Percentiles rank a stretch among this genome's conserved stretches.
Conservation (phyloP, 2,113 vertebrate species). For the Chaetura pelagica region DNA sequence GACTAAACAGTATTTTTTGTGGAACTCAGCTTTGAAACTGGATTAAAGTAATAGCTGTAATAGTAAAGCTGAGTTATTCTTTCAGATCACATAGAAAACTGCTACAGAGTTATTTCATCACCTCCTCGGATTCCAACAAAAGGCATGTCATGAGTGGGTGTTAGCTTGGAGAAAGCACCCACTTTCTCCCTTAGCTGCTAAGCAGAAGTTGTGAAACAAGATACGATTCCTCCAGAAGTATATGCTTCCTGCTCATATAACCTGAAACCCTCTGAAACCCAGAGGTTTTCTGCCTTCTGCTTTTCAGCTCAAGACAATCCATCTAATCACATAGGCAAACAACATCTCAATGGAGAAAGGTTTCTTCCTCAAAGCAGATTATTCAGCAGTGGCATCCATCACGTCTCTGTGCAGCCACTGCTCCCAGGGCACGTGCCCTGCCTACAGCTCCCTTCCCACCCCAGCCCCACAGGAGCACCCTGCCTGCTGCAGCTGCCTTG, state of each 20-base stretch:
- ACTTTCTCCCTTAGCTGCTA: neutral
- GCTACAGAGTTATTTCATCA: neutral
- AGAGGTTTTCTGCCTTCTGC: neutral
- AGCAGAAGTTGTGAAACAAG: neutral
- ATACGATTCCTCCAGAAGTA: neutral
- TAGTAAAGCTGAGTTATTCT: neutral
- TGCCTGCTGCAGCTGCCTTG: neutral
- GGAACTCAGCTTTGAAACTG: neutral
- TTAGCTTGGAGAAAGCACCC: neutral
- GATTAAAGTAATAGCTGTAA: neutral
- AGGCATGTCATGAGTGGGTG: neutral
- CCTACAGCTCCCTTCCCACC: neutral
- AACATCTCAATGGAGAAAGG: neutral
- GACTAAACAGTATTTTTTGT: neutral
- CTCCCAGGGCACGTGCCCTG: fast-evolving
- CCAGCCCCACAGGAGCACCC: too few relatives aligned
- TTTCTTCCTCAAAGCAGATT: neutral
- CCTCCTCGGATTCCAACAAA: neutral
- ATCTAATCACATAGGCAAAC: fast-evolving
- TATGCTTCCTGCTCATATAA: neutral
- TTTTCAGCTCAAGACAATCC: neutral
- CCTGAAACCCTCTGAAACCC: neutral
- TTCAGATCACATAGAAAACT: slow-evolving; percentile 14
- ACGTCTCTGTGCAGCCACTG: fast-evolving
- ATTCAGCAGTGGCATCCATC: neutral